phyloP scores from a whole-genome alignment of 2,797 vertebrate species.

The Hephaestus fuliginosus region DNA sequence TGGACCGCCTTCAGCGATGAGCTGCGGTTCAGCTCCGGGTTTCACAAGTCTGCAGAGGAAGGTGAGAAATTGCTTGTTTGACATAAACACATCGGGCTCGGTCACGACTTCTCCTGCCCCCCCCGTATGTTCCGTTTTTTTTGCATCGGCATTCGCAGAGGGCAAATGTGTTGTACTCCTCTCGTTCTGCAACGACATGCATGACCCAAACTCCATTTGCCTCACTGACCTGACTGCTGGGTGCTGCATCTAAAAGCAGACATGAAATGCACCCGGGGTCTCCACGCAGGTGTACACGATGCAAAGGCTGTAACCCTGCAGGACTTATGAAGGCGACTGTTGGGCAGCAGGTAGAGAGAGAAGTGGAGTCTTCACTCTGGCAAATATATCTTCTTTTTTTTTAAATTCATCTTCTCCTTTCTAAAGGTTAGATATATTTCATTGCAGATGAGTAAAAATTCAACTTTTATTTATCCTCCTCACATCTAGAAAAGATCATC shows the following conservation, averaged over 20 bases:
- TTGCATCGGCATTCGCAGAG: neutral
- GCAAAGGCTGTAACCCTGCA: neutral
- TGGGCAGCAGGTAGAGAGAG: constrained; percentile 1
- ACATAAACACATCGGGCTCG: neutral
- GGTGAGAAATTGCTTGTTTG: too few species aligned
- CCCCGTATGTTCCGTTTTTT: neutral
- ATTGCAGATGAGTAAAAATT: constrained; percentile 24
- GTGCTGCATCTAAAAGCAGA: neutral
- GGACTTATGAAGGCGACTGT: neutral
- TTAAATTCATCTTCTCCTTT: neutral
- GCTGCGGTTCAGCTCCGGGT: neutral
- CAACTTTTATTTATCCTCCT: constrained; percentile 15
- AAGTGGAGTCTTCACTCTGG: neutral
- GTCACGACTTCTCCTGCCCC: neutral
- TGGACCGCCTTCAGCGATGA: constrained; percentile 30
- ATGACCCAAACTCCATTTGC: constrained; percentile 2
- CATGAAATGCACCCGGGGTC: neutral
- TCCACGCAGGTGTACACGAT: neutral
- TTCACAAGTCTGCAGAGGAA: neutral
- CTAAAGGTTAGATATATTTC: constrained; percentile 32
- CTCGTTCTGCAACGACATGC: neutral
- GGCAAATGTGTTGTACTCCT: neutral
- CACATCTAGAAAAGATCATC: constrained; percentile 21
- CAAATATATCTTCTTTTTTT: constrained; percentile 4
- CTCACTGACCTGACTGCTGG: neutral